Evolutionary conservation across 2,797 vertebrate species (phyloP), one percentile per base, ranked within the genome.

Genomic region (Sebastes jordani): DNA sequence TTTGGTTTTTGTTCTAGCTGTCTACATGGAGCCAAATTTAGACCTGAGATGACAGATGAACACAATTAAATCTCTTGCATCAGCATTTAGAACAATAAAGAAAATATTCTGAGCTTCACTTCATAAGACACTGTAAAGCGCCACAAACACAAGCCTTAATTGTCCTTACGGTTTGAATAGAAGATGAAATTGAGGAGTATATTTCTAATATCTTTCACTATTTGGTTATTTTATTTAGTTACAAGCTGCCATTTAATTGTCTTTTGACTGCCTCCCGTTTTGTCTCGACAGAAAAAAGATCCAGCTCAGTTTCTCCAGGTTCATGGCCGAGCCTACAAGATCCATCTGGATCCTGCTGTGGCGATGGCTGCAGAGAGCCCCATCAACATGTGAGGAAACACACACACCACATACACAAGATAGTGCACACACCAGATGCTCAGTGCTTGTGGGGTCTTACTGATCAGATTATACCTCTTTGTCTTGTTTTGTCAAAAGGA

Each of bases 241-340:
- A 20, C 23, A 73, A 46, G 18, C 22, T 71, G 27, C 1, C 0
- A 4, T 59, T 49, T 62, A 32, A n/a, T 78, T 52, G 2, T 63
- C 4, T 34, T 58, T 68, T 68, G 4, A 78, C 11, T 13, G 3
- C 6, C 6, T 69, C 16, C 65, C 0, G 2, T 86, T 84, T 82
- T 84, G 23, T 78, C 38, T 22, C 18, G 0, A 65, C 80, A 98
- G 98, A 99, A 99, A 95, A 99, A 99, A 89, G 98, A 99, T 90
- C 98, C 98, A 0, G 98, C 98, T n/a, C 98, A 99, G 95, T 99
- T 99, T 88, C 96, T 99, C 38, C 98, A 99, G 91, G 98, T 99
- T n/a, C 98, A 99, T 3, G 98, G 98, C 30, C 95, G 97, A n/a
- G 95, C 97, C n/a, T 99, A 98, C 89, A 99, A 98, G 90, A 97